Conservation (phyloP, 2,888 invertebrate genomes). For the Aplocera efformata region DNA sequence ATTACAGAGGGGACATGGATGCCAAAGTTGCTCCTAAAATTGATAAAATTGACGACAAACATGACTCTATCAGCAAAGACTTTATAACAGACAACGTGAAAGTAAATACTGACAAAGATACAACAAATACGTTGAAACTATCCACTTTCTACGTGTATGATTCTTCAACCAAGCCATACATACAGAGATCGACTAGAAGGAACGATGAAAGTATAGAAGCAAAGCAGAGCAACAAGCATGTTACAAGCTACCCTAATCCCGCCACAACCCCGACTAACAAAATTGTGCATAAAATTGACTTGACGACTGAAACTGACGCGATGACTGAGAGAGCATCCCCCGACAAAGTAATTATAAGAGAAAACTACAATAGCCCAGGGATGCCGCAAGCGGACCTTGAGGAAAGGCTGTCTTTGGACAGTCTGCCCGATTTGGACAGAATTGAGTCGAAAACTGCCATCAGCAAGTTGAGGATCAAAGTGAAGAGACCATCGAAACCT, state of each 20-base stretch:
- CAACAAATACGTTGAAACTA: slow-evolving; percentile 45
- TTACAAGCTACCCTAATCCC: slow-evolving; percentile 12
- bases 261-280: slow-evolving; percentile 2
- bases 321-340: slow-evolving; percentile 25
- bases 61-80: slow-evolving; percentile 57
- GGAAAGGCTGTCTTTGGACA: slow-evolving; percentile 57
- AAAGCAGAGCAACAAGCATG: slow-evolving; percentile 37
- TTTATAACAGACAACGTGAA: slow-evolving; percentile 51
- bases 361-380: slow-evolving; percentile 44
- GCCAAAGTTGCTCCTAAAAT: slow-evolving; percentile 24
- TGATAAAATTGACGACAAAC: slow-evolving; percentile 29
- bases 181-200: slow-evolving; percentile 64
- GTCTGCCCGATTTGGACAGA: slow-evolving; percentile 48
- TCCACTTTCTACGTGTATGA: slow-evolving; percentile 69
- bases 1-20: slow-evolving; percentile 54
- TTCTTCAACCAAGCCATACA: slow-evolving; percentile 65
- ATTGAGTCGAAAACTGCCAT: slow-evolving; percentile 39
- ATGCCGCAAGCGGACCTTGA: slow-evolving; percentile 44
- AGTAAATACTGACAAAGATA: slow-evolving; percentile 33
- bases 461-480: slow-evolving; percentile 35
- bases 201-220: slow-evolving; percentile 45
- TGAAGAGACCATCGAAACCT: slow-evolving; percentile 46
- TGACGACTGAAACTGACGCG: slow-evolving; percentile 24
- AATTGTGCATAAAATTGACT: slow-evolving; percentile 9
- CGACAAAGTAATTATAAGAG: slow-evolving; percentile 35